Base-by-base conservation (phyloP, 2,113 vertebrate species). In the Caranx ignobilis region DNA sequence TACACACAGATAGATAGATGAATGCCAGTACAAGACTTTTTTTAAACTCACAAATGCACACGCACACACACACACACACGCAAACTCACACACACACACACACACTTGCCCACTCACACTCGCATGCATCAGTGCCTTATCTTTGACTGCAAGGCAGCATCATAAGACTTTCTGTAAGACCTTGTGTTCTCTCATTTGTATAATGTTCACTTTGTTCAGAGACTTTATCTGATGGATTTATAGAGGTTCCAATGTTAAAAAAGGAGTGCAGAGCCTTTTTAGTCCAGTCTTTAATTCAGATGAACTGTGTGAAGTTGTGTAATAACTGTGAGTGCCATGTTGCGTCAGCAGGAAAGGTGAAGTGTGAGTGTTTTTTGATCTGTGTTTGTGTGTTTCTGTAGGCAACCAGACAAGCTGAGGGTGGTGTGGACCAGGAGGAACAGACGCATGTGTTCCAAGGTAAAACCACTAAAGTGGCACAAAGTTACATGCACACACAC, bases 341-440 rank as follows among this genome's bases (percentile, higher is more conserved):
- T 43, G 39, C 32, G 12, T 34, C 37, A 43, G 21, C 12, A 48
- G 55, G 4, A 5, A 41, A 59, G 12, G 7, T 18, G 65, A 26
- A 3, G 39, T 52, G 35, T 48, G 34, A 73, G n/a, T 81, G 67
- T 81, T 76, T 74, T 26, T 26, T 88, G 57, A 61, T 66, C 31
- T 4, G 11, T 81, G 74, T 81, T 77, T 77, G 1, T 65, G 2
- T 82, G 61, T 88, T 84, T 82, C 31, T 64, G 16, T 72, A 98
- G 97, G 97, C 96, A 97, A 82, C 97, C 97, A 0, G 96, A 98
- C 92, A 98, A 97, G 86, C 89, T 98, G 82, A 93, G 96, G 62
- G 95, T 98, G 79, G 96, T 97, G 19, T 98, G 97, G 97, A 97
- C 96, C 52, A 94, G 97, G 64, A 94, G 97, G 84, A 98, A 97